Base-by-base conservation (phyloP, 2,888 invertebrate species). In the Amiota mariae region DNA sequence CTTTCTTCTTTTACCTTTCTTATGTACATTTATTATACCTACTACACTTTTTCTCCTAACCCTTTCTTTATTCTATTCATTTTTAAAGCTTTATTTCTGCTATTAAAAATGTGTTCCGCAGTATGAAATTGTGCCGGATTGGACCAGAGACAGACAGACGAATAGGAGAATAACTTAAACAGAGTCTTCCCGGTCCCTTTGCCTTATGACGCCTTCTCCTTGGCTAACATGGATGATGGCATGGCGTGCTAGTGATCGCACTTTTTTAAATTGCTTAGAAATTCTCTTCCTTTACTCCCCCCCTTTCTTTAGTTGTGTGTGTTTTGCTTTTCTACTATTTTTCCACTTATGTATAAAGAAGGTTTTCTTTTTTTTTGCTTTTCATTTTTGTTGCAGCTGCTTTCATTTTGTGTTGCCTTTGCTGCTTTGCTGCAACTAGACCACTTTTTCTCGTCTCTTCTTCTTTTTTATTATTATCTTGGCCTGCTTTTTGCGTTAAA, bases 401-500 rank as follows among this genome's bases (percentile, higher is more conserved):
- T 56, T 68, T 68, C 51, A 56, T 54, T 56, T 56, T 56, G 36
- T n/a, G 8, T 15, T 75, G 76, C 72, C 84, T 78, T 76, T 78
- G 81, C 82, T 79, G 81, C 77, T 77, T 2, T 24, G 51, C 36
- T 24, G 57, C 20, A 11, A 6, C 36, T 36, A 8, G 10, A 59
- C 18, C 12, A 18, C 24, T 18, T 11, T 59, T 20, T 59, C 59
- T 59, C n/a, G n/a, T 18, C 15, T 56, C 54, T 68, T 24, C 11
- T 18, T 8, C 59, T n/a, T n/a, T n/a, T n/a, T n/a, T n/a, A n/a
- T 70, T 72, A 64, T 12, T 71, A 70, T 73, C n/a, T 72, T 73
- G n/a, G 61, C 63, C 61, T 47, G 64, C 49, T 72, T 74, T 63
- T 47, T 57, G 82, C 82, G 80, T 82, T 84, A 85, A 82, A 85